Base-by-base conservation (phyloP, 2,113 vertebrate species). In the Lichenostomus cassidix region DNA sequence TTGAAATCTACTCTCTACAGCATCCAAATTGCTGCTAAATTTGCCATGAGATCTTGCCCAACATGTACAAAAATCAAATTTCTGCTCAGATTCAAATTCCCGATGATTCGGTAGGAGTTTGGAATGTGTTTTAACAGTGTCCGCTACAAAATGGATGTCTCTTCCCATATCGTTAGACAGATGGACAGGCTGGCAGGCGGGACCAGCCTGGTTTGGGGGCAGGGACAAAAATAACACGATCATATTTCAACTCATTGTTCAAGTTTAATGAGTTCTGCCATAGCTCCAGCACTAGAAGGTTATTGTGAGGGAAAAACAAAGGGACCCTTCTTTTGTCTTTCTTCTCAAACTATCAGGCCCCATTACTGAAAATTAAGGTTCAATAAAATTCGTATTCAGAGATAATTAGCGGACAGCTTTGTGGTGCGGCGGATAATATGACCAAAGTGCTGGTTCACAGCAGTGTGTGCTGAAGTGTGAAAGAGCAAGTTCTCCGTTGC, bases 301-400 rank as follows among this genome's bases (percentile, higher is more conserved):
- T 91, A 90, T 63, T 89, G 83, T 94, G 91, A 89, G 65, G 60
- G 50, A 92, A 95, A 96, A 87, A 97, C 65, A 95, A 97, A 95
- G 86, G 33, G 67, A 83, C 82, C 90, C 63, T 82, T 96, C 96
- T 97, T 97, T 96, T 92, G 73, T 97, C 93, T 94, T 95, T 96
- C 93, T 96, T 96, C 92, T 96, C 97, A 97, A 97, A 97, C 98
- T 97, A 98, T 98, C 98, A 98, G 98, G 98, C 97, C 98, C 98
- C 98, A 98, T 98, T 98, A 98, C 98, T 98, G 97, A 98, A 98
- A 98, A 98, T 98, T 98, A 98, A 98, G 97, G 97, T 98, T 98
- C 98, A 98, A 98, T 98, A 98, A 98, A 98, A 98, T 98, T 98
- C 97, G 97, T 98, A 98, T 98, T 99, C 98, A 98, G 98, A 98